Evolutionary conservation across 2,113 vertebrate genomes (phyloP), one percentile per base, ranked within the genome.

Genomic region (Heliornis fulica): DNA sequence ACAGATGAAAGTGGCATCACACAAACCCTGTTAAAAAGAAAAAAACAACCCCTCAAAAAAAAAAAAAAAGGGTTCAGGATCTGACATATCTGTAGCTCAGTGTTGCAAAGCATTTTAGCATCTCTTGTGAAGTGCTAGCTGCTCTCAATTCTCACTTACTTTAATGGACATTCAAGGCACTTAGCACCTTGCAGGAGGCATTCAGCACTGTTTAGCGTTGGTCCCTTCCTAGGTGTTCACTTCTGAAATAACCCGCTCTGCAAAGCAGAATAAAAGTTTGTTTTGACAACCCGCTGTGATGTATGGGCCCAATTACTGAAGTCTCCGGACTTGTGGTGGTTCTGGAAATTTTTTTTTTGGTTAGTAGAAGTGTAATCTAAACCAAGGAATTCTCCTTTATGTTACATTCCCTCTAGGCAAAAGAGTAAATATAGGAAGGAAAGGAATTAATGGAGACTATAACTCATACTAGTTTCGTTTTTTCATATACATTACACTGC

Each of bases 111-210:
- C 59, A 1, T 89, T 92, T 94, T 79, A 83, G 51, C 60, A 34
- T 94, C 74, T 78, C 83, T 64, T 71, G 56, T 68, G 77, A 89
- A 64, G 61, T 78, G 60, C 70, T 91, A 69, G 22, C 83, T 89
- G 87, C 61, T 92, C 93, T 89, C 94, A 82, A 87, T 95, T 95
- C 60, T 9, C 95, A 79, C 84, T 87, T 43, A 25, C 63, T 77
- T 93, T 91, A 94, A 87, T 79, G 89, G 93, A 85, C 83, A 34
- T 89, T 91, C 32, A 14, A 91, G 78, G 84, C 93, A 94, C 83
- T 97, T 94, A 94, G 81, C 94, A 82, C 91, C 63, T 96, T 48
- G 87, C 74, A 65, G 94, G 91, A 89, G 84, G 78, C 81, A 68
- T 82, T 94, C 81, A 40, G 66, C n/a, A 25, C 53, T 61, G 31